Percentiles rank a stretch among this genome's conserved stretches.
Conservation (phyloP, 2,797 vertebrate genomes). For the Margarornis squamiger region DNA sequence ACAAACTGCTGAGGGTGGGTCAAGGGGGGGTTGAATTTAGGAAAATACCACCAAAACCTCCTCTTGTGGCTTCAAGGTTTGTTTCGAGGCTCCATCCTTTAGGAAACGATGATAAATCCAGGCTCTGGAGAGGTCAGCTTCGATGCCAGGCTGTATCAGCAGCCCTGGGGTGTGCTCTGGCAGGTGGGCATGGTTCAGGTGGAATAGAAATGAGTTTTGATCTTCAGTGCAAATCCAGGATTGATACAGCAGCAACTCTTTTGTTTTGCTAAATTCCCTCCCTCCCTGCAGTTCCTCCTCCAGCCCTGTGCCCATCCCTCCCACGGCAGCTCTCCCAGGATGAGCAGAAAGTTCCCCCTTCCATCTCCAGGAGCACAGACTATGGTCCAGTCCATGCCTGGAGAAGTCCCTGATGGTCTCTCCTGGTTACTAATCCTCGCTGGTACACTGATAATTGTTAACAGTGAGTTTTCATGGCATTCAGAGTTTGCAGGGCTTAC, state of each 20-base stretch:
- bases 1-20: not conserved
- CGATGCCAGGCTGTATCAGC: not conserved
- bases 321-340: not conserved
- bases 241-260: not conserved
- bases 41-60: not conserved
- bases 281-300: not conserved
- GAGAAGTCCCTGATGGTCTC: not conserved
- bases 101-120: fast-evolving
- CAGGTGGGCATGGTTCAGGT: fast-evolving
- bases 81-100: not conserved
- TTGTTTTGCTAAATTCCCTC: not conserved
- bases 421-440: not conserved
- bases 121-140: not conserved
- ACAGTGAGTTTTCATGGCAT: too few relatives aligned
- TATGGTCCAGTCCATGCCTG: too few relatives aligned
- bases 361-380: fast-evolving
- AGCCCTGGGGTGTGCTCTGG: not conserved
- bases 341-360: not conserved
- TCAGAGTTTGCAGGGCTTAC: not conserved
- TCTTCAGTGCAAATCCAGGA: not conserved
- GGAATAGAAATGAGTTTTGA: not conserved
- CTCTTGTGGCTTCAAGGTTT: not conserved
- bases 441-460: too few relatives aligned
- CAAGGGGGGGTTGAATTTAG: fast-evolving
- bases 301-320: not conserved